Evolutionary conservation across 2,888 invertebrate genomes (phyloP).

Genomic region (Drosophila paracracens): DNA sequence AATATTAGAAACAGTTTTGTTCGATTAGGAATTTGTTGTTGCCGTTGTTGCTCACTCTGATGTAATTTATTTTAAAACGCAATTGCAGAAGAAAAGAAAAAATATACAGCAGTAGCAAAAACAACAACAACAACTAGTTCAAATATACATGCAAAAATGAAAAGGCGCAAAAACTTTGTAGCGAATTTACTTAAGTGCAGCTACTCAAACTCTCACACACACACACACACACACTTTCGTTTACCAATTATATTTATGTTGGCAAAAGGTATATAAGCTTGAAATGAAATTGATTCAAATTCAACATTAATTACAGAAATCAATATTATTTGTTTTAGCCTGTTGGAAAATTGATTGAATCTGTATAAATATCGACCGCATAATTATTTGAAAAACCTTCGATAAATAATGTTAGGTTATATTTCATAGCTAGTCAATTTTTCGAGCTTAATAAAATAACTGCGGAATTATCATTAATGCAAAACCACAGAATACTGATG

Average conservation of each 20-base stretch:
- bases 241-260: slow-evolving; percentile 6
- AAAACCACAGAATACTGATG: background rate
- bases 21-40: slow-evolving; percentile 54
- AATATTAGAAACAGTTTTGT: slow-evolving; percentile 51
- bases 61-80: slow-evolving; percentile 77
- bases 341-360: background rate
- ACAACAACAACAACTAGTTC: slow-evolving; percentile 39
- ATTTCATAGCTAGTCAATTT: background rate
- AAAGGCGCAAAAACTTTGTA: slow-evolving; percentile 43
- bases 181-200: slow-evolving; percentile 38
- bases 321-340: background rate
- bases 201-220: slow-evolving; percentile 14
- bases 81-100: slow-evolving; percentile 56
- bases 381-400: background rate
- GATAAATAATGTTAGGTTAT: background rate
- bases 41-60: slow-evolving; percentile 48
- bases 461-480: background rate
- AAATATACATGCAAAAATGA: slow-evolving; percentile 40
- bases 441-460: background rate
- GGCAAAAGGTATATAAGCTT: slow-evolving; percentile 10
- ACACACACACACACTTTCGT: slow-evolving; percentile 5
- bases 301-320: background rate
- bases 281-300: background rate
- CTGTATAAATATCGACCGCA: background rate
- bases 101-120: slow-evolving; percentile 17